Percentiles rank a stretch among this genome's conserved stretches.
Conservation (phyloP, 2,888 invertebrate genomes). For the Folsomia candida region DNA sequence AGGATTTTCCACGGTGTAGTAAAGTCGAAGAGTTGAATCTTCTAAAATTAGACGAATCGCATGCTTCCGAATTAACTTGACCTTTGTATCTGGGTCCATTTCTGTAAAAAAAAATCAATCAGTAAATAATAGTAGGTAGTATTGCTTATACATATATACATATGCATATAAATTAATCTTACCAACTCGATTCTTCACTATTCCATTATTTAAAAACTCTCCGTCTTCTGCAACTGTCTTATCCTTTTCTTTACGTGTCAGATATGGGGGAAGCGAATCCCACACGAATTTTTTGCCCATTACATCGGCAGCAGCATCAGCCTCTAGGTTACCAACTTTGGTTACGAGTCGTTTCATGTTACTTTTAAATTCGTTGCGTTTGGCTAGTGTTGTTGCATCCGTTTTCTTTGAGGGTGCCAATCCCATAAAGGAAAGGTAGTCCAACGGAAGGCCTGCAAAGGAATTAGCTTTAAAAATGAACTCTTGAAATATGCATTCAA, state of each 20-base stretch:
- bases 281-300: slow-evolving; percentile 80
- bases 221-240: slow-evolving; percentile 72
- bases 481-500: too few relatives aligned
- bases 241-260: slow-evolving; percentile 65
- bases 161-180: background rate
- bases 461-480: too few relatives aligned
- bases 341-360: slow-evolving; percentile 61
- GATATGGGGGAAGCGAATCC: slow-evolving; percentile 81
- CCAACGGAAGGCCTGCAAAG: slow-evolving; percentile 80
- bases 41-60: slow-evolving; percentile 43
- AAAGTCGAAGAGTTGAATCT: slow-evolving; percentile 62
- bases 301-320: slow-evolving; percentile 67
- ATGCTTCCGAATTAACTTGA: slow-evolving; percentile 52
- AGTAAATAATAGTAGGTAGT: background rate
- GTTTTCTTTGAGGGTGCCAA: slow-evolving; percentile 62
- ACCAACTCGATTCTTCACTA: slow-evolving; percentile 60
- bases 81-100: slow-evolving; percentile 63
- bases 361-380: slow-evolving; percentile 56
- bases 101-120: slow-evolving; percentile 56
- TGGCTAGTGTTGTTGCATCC: slow-evolving; percentile 49
- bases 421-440: slow-evolving; percentile 74
- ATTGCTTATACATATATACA: background rate
- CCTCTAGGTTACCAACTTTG: slow-evolving; percentile 56
- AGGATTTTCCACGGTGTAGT: slow-evolving; percentile 81
- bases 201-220: slow-evolving; percentile 66